Evolutionary conservation across 1,140 invertebrate species (phyloP), one percentile per base, ranked within the genome.

Genomic region (Ceratoteleas bidentatus): DNA sequence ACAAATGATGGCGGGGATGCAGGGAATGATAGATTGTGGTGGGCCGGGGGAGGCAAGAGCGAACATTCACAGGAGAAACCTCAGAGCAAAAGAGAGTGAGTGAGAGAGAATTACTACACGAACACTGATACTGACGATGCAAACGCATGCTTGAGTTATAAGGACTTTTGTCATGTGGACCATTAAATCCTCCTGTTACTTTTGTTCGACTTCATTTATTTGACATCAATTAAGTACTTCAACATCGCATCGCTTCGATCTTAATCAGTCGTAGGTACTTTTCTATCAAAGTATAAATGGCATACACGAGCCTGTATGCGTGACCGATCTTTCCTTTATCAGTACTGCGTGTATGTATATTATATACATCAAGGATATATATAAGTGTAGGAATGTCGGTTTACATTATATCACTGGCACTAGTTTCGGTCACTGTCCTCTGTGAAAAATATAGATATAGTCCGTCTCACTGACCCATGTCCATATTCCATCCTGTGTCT

Each of bases 101-200:
- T 81, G 84, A 84, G 73, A 85, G 78, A 85, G 74, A 83, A 85
- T 70, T 84, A 86, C 85, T 85, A 87, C 87, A 87, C 85, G 86
- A 88, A 88, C 87, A 88, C 86, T 87, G 85, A 87, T 84, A 88
- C 85, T 87, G 86, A 87, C 84, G 83, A 88, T 88, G 87, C 87
- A 88, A 85, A 84, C 84, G 83, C 87, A 88, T 88, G 87, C 87
- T 88, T 77, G 69, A 87, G 74, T 80, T 80, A 10, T 43, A 73
- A 81, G 84, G 84, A 78, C 64, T 73, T 72, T 76, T 77, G 53
- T 80, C 66, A 75, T 75, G 74, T 74, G 74, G 83, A 85, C 81
- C 77, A 85, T 80, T 72, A 80, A 76, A 78, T 84, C 70, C 58
- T 74, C 73, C 43, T 73, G 45, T 72, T 70, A 33, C 6, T 47